These are phyloP conservation scores for Zingel zingel DNA, from an alignment of 2,113 vertebrate species.

Conservation along the genomic window DNA sequence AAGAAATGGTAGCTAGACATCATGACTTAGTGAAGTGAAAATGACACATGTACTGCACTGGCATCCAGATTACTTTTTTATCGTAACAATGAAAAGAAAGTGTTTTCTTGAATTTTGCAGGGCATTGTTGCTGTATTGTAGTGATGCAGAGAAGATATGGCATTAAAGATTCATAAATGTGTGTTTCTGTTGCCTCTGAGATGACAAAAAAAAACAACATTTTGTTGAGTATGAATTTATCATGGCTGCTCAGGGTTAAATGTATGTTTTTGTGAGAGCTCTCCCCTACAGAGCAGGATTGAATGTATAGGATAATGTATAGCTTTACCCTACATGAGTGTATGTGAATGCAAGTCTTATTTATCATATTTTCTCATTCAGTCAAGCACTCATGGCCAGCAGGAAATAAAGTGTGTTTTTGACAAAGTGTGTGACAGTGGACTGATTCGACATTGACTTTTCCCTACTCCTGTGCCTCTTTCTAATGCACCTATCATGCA, in stretches of 20 bases:
- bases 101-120: not conserved
- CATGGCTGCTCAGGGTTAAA: too few species aligned
- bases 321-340: not conserved
- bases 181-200: not conserved
- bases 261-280: not conserved
- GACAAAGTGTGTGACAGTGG: conserved; percentile 59
- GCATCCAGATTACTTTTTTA: not conserved
- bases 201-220: not conserved
- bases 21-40: not conserved
- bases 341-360: conserved; percentile 30
- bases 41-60: not conserved
- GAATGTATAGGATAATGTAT: not conserved
- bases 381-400: conserved; percentile 45
- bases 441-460: conserved; percentile 61
- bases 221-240: too few species aligned
- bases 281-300: not conserved
- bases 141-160: not conserved
- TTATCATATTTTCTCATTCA: conserved; percentile 67
- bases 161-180: not conserved
- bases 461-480: conserved; percentile 46
- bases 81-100: not conserved
- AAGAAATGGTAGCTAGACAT: too few species aligned
- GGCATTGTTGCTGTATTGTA: not conserved
- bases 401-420: conserved; percentile 70
- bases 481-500: conserved; percentile 82